Evolutionary conservation across 2,113 vertebrate genomes (phyloP), one percentile per base, ranked within the genome.

Genomic region (Peromyscus polionotus): DNA sequence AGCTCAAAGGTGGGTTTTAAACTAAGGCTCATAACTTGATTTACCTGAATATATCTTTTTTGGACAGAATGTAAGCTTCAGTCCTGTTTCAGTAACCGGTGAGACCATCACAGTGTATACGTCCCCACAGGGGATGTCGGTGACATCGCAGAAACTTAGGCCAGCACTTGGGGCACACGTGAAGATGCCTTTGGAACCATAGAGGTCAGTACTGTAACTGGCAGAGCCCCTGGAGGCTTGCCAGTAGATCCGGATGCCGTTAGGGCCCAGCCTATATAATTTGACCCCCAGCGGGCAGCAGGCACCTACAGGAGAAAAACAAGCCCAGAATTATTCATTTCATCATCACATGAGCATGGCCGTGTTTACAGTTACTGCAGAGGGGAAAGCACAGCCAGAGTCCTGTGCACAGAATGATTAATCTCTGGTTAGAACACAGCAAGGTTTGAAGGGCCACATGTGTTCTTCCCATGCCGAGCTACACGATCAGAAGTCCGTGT

Each of bases 271-370:
- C 48, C 99, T 98, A 5, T 99, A 99, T 13, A 99, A 98, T 97
- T 99, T 99, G 95, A 99, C 98, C 0, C 99, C 98, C 67, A 99
- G 99, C 39, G 99, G 99, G 96, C 99, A 99, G 94, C 99, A 99
- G 85, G 98, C 98, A 97, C 98, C 99, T 99, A 51, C 6, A 48
- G 97, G 22, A 87, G 81, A 84, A 77, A 92, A 93, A 75, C 17
- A 96, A 86, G 75, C 33, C 87, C 68, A 93, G 73, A 65, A 63
- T 80, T 54, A 28, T 54, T 79, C 85, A 17, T n/a, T 70, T n/a
- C 54, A 68, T 24, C 28, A 10, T 31, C 42, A 45, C 48, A 16
- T 13, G 83, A 51, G 14, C 9, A 16, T 17, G 28, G 10, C 33
- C n/a, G 90, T 73, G 36, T 65, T 65, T 65, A 31, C 26, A 85